Base-by-base conservation (phyloP, 2,797 vertebrate species). In the Cryptoprocta ferox region DNA sequence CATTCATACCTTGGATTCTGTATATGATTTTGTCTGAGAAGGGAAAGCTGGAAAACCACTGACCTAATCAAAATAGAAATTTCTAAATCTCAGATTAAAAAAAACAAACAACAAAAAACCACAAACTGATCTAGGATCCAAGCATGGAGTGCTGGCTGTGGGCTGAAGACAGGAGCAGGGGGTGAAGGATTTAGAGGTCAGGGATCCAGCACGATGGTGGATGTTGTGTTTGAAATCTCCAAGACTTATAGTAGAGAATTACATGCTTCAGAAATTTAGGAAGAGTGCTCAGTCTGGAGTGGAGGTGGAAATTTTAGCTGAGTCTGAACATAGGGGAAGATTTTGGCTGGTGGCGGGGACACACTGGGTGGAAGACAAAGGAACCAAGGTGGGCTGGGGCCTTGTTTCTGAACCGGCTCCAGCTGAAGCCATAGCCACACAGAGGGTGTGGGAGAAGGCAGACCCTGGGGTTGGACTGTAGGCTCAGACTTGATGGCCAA, bases 11-110 rank as follows among this genome's bases (percentile, higher is more conserved):
- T 7, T 83, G 30, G 81, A 70, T 68, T 65, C 32, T 70, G 15
- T 39, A 66, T 32, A 32, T 50, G 5, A 71, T 79, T 87, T 92
- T 95, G n/a, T 93, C 56, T 89, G 63, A 73, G 96, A 91, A 56
- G 35, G 59, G 53, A 78, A 79, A 95, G 48, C 18, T 91, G 79
- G 30, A 63, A 90, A 93, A 76, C 30, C 42, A 80, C 35, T 53
- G 59, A 85, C 53, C 42, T n/a, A 50, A 37, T 89, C 78, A n/a
- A n/a, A n/a, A n/a, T 87, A 3, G 86, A 15, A 86, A 71, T 84
- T 94, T 88, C 35, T 81, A 30, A 59, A 92, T 75, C 95, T 86
- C 28, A 75, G n/a, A 53, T 80, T 10, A 81, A 30, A 28, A 28
- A 39, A 42, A 39, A 39, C 15, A 45, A 18, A 63, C 9, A 61